These are phyloP conservation scores for Drosophila pseudoananassae DNA, from an alignment of 1,140 invertebrate species.

Conservation along the genomic window DNA sequence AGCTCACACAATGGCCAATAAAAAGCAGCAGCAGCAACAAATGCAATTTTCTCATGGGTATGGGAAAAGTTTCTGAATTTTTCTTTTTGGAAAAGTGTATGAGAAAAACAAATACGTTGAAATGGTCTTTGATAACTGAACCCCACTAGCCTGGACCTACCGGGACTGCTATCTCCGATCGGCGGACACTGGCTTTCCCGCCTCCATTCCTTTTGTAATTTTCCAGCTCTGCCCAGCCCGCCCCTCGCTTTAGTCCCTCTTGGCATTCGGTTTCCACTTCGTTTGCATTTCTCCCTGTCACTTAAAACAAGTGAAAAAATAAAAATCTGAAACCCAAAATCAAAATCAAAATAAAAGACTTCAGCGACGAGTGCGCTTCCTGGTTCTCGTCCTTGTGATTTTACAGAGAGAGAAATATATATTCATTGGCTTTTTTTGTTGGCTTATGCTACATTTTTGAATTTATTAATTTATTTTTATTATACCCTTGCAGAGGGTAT, in stretches of 20 bases:
- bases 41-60: conserved; percentile 11
- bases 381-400: conserved; percentile 2
- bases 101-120: conserved; percentile 19
- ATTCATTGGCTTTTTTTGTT: too few species aligned
- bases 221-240: conserved; percentile 1
- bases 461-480: too few species aligned
- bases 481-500: too few species aligned
- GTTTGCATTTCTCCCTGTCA: conserved; percentile 47
- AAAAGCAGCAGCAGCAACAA: conserved; percentile 1
- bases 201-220: neutral
- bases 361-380: neutral
- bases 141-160: neutral
- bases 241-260: neutral
- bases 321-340: conserved; percentile 11
- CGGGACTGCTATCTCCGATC: conserved; percentile 10
- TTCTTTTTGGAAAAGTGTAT: conserved; percentile 11
- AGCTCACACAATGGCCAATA: neutral
- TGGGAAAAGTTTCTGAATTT: conserved; percentile 5
- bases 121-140: neutral
- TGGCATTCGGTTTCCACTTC: conserved; percentile 38
- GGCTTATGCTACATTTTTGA: too few species aligned
- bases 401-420: conserved; percentile 3
- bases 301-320: conserved; percentile 27
- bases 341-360: conserved; percentile 37
- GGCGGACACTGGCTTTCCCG: neutral